Evolutionary conservation across 2,797 vertebrate species (phyloP), one percentile per base, ranked within the genome.

Genomic region (Limnodromus scolopaceus): DNA sequence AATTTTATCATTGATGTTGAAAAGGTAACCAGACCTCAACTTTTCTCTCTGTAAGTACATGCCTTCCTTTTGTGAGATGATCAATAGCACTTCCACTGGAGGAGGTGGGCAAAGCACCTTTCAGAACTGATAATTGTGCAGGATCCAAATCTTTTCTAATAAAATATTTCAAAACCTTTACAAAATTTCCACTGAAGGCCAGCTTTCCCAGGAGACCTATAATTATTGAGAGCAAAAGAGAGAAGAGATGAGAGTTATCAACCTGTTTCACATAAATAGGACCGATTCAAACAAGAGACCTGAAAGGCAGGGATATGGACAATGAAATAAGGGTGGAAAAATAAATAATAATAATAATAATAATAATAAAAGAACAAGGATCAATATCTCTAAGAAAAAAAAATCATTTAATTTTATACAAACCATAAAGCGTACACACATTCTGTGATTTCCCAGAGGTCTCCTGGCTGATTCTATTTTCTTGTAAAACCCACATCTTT

Each of bases 151-250:
- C 79, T 92, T 96, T 97, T 94, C 91, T 97, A 94, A 97, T 97
- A 97, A 97, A 98, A 98, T 95, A 94, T 97, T 98, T 87, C 96
- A 96, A 97, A 97, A 96, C 94, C 91, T 96, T 94, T 83, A 91
- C 75, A 95, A 96, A 97, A 96, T 96, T 84, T 88, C 54, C 49
- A 66, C 91, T 77, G 68, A 95, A 97, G 95, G 75, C 82, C 88
- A 87, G 77, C 89, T 97, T 98, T 95, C 97, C 96, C 79, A 76
- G 81, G 96, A 98, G 93, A 95, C 93, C 89, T 96, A 51, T 97
- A 98, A 98, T 98, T 98, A 98, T 92, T 81, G 90, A 97, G 89
- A 96, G 78, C 63, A 89, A 92, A 43, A 86, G 77, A 92, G 41
- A 79, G 61, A 88, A 34, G 57, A 86, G 69, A 91, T 41, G 63